These are phyloP conservation scores for Premnoplex brunnescens DNA, from an alignment of 2,797 vertebrate genomes.

Conservation along the genomic window DNA sequence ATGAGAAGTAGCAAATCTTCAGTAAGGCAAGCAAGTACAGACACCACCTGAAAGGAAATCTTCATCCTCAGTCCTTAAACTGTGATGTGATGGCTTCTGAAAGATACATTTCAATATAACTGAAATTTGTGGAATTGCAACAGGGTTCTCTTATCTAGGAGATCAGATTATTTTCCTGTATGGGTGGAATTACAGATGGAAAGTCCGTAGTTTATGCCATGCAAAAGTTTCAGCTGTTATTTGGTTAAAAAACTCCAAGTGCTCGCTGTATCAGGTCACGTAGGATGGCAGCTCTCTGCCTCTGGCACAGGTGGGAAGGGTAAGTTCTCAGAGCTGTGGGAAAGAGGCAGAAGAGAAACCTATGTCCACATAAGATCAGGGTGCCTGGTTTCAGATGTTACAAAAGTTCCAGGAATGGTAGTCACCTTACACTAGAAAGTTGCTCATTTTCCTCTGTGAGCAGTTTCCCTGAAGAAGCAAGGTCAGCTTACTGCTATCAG, in stretches of 20 bases:
- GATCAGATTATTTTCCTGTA: background rate
- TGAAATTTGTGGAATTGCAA: background rate
- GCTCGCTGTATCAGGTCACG: rapidly evolving
- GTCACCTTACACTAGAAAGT: background rate
- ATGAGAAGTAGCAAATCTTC: background rate
- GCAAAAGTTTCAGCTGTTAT: background rate
- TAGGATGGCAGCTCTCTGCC: background rate
- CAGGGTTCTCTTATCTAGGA: background rate
- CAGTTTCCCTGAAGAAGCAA: background rate
- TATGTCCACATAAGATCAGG: background rate
- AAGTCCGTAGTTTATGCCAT: background rate
- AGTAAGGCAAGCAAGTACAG: background rate
- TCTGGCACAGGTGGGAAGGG: background rate
- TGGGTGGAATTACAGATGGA: background rate
- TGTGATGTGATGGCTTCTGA: background rate
- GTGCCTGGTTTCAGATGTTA: background rate
- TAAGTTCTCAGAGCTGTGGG: background rate
- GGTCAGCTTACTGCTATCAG: conserved; percentile 1
- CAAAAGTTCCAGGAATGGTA: background rate
- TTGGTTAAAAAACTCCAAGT: background rate
- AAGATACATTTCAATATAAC: background rate
- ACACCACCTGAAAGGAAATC: background rate
- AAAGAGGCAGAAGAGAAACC: background rate
- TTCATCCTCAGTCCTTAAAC: background rate
- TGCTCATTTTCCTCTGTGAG: background rate